A percentile compares a stretch with the other conserved stretches of the same genome.
These are phyloP conservation scores for Ochotona princeps DNA, from an alignment of 2,113 vertebrate genomes.

Conservation along the genomic window DNA sequence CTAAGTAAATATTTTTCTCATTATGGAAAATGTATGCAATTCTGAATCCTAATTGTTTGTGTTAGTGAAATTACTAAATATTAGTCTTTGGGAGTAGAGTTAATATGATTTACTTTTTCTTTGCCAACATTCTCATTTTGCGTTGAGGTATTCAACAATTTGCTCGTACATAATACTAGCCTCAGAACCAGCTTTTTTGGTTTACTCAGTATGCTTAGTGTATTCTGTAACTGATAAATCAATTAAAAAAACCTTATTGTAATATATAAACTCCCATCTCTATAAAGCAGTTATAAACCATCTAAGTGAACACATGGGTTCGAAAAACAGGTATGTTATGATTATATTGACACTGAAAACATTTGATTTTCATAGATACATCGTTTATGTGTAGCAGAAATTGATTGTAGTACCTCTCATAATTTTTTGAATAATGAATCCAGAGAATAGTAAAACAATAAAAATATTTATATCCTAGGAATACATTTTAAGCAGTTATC, in stretches of 20 bases:
- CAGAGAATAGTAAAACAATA: slow-evolving; percentile 82
- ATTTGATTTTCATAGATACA: slow-evolving; percentile 85
- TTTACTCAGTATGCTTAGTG: slow-evolving; percentile 84
- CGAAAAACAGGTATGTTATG: slow-evolving; percentile 84
- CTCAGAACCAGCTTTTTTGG: slow-evolving; percentile 80
- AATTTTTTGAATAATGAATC: slow-evolving; percentile 78
- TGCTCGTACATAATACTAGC: slow-evolving; percentile 82
- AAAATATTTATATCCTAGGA: slow-evolving; percentile 80
- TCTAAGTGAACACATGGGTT: slow-evolving; percentile 87
- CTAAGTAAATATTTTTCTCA: slow-evolving; percentile 81
- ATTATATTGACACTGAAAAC: slow-evolving; percentile 88
- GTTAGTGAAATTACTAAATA: slow-evolving; percentile 87
- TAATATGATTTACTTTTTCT: slow-evolving; percentile 82
- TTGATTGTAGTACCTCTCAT: slow-evolving; percentile 75
- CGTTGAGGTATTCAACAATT: slow-evolving; percentile 86
- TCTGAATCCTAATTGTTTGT: slow-evolving; percentile 85
- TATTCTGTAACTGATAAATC: slow-evolving; percentile 89
- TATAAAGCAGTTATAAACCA: slow-evolving; percentile 88
- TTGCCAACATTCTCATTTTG: slow-evolving; percentile 84
- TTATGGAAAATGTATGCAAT: slow-evolving; percentile 78
- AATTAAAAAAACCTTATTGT: slow-evolving; percentile 84
- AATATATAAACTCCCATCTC: slow-evolving; percentile 86
- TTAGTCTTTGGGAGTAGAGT: slow-evolving; percentile 83
- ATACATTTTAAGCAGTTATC: slow-evolving; percentile 78
- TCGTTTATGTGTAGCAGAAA: slow-evolving; percentile 78